These are phyloP conservation scores for Ictidomys tridecemlineatus DNA, from an alignment of 2,113 vertebrate species.

Conservation along the genomic window DNA sequence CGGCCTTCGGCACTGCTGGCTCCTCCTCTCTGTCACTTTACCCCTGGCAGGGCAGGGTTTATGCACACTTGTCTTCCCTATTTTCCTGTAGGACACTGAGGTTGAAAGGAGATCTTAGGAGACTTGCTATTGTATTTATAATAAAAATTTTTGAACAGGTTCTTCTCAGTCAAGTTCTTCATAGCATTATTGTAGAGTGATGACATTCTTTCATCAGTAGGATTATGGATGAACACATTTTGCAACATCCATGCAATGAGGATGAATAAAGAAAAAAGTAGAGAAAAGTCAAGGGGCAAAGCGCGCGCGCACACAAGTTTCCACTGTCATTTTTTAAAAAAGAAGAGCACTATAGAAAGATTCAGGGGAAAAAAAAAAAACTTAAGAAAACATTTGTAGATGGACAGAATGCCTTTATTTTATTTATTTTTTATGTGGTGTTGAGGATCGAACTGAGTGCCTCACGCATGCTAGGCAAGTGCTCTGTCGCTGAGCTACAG, in stretches of 20 bases:
- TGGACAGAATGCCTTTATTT: too few relatives aligned
- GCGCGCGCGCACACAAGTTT: too few relatives aligned
- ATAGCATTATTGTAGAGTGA: background rate
- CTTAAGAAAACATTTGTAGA: too few relatives aligned
- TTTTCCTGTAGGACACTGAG: background rate
- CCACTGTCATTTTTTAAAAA: background rate
- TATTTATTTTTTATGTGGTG: too few relatives aligned
- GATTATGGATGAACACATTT: background rate
- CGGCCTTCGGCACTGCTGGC: background rate
- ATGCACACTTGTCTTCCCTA: background rate
- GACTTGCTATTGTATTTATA: conserved; percentile 1
- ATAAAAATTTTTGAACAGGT: background rate
- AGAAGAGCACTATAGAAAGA: background rate
- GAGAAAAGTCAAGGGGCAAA: background rate
- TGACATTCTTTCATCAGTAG: background rate
- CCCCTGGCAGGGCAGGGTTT: background rate
- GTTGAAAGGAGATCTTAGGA: background rate
- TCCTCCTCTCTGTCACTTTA: background rate
- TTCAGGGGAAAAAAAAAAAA: background rate
- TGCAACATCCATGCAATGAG: background rate
- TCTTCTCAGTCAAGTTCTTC: background rate
- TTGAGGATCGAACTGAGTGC: too few relatives aligned
- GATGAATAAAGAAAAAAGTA: background rate
- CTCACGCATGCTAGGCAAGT: too few relatives aligned
- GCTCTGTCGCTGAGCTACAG: too few relatives aligned